phyloP scores from a whole-genome alignment of 2,888 invertebrate genomes.

The Sabellastarte sp. region DNA sequence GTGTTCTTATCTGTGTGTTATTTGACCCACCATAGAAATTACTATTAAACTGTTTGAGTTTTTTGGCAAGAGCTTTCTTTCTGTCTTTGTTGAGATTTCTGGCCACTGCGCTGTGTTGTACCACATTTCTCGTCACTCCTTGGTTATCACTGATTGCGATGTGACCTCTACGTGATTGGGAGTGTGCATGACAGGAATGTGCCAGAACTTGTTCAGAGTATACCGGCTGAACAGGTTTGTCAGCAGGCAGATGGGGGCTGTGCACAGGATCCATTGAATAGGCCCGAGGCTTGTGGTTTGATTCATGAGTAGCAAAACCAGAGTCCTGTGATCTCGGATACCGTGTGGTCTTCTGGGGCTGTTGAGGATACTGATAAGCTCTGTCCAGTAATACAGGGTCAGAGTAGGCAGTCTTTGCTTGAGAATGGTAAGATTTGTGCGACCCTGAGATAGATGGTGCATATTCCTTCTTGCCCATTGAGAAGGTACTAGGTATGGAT shows the following conservation, averaged over 20 bases:
- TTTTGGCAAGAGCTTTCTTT: slow-evolving; percentile 25
- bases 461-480: not conserved
- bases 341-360: not conserved
- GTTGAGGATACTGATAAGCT: too few relatives aligned
- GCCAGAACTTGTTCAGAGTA: too few relatives aligned
- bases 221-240: too few relatives aligned
- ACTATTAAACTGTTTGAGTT: slow-evolving; percentile 27
- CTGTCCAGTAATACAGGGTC: too few relatives aligned
- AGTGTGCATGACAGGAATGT: not conserved
- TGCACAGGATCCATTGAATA: not conserved
- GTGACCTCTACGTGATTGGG: not conserved
- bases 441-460: not conserved
- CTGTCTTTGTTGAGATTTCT: slow-evolving; percentile 16
- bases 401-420: not conserved
- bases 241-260: not conserved
- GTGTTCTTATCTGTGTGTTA: slow-evolving; percentile 27
- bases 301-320: slow-evolving; percentile 13
- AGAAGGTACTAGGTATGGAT: not conserved
- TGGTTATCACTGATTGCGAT: slow-evolving; percentile 14
- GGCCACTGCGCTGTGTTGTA: slow-evolving; percentile 21
- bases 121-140: slow-evolving; percentile 10
- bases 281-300: slow-evolving; percentile 6
- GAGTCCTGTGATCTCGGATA: slow-evolving; percentile 1
- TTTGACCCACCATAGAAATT: slow-evolving; percentile 39
- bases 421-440: not conserved